A percentile compares a stretch with the other conserved stretches of the same genome.
Evolutionary conservation across 2,797 vertebrate genomes (phyloP).

Genomic region (Todus mexicanus): DNA sequence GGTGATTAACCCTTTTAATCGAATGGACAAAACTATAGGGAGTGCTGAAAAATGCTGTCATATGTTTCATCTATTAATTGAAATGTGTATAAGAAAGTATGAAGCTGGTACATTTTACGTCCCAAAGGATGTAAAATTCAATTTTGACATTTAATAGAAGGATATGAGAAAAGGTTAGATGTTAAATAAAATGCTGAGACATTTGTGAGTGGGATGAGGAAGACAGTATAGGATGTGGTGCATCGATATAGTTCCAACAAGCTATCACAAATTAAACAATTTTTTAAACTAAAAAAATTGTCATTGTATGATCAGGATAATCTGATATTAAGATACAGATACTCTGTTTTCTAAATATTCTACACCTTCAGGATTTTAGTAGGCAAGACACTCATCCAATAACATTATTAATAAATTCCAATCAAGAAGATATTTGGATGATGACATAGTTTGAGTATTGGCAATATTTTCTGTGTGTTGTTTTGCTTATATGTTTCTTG

Average conservation of each 20-base stretch:
- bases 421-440: not conserved
- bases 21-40: not conserved
- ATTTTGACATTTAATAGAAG: slow-evolving; percentile 44
- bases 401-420: not conserved
- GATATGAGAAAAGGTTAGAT: slow-evolving; percentile 41
- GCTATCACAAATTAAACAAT: not conserved
- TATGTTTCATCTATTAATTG: slow-evolving; percentile 35
- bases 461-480: not conserved
- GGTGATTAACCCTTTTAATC: not conserved
- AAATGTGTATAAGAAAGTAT: not conserved
- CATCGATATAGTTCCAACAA: not conserved
- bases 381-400: not conserved
- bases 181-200: slow-evolving; percentile 14
- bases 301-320: not conserved
- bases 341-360: not conserved
- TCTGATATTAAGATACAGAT: not conserved
- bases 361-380: not conserved
- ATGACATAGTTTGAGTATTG: not conserved
- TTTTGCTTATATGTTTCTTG: not conserved
- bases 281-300: not conserved
- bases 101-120: not conserved
- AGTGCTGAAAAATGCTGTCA: not conserved
- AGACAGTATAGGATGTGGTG: not conserved
- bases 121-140: slow-evolving; percentile 16
- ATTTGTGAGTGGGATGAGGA: not conserved